phyloP scores from a whole-genome alignment of 2,888 invertebrate species.

The Diogma glabrata region DNA sequence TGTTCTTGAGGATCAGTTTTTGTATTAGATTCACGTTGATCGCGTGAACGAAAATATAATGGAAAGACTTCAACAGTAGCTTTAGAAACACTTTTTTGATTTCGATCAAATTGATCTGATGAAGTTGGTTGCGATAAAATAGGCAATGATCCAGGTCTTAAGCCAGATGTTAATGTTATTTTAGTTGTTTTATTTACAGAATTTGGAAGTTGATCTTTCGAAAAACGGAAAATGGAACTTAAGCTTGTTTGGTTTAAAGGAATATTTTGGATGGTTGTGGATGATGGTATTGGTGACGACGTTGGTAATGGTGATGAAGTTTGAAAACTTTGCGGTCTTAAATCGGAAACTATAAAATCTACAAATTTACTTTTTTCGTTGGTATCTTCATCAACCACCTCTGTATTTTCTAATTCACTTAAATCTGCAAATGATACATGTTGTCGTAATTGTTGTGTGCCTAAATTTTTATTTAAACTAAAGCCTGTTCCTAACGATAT shows the following conservation, averaged over 20 bases:
- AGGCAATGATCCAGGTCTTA: conserved; percentile 17
- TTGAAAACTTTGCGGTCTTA: conserved; percentile 36
- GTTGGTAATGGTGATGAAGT: conserved; percentile 28
- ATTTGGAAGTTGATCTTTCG: conserved; percentile 5
- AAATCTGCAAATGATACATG: conserved; percentile 3
- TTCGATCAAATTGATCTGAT: background rate
- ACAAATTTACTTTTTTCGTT: conserved; percentile 24
- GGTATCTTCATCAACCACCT: background rate
- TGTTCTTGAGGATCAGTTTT: background rate
- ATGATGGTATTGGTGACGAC: background rate
- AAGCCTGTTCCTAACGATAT: conserved; percentile 15
- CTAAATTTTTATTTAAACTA: conserved; percentile 3
- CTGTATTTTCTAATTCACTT: background rate
- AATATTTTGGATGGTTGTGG: background rate
- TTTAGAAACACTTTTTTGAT: background rate
- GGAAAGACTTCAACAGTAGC: conserved; percentile 19
- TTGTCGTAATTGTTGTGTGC: background rate
- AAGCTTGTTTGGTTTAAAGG: too few relatives aligned
- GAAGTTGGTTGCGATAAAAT: background rate
- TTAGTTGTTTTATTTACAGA: conserved; percentile 24
- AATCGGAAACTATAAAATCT: conserved; percentile 32
- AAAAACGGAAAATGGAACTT: too few relatives aligned
- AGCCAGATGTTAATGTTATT: conserved; percentile 26
- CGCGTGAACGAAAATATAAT: conserved; percentile 15
- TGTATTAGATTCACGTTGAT: background rate